phyloP scores from a whole-genome alignment of 2,888 invertebrate species.

The Stictocephala bisonia region DNA sequence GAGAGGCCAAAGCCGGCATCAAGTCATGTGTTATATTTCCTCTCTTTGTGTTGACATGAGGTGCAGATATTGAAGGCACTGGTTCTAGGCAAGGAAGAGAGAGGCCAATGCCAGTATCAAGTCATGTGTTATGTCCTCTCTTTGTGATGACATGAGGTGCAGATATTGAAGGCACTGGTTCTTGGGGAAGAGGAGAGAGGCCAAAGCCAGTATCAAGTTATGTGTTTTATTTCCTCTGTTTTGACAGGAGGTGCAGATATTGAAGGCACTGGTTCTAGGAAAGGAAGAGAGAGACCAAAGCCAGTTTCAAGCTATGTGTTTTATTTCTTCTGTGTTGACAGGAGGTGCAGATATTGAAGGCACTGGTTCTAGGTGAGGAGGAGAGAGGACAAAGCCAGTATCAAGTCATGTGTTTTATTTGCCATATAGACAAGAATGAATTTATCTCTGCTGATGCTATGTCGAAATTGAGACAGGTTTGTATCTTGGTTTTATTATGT shows the following conservation, averaged over 20 bases:
- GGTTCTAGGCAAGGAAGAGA: conserved; percentile 92
- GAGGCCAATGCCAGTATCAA: conserved; percentile 89
- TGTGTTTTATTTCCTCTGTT: conserved; percentile 93
- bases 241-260: too few species aligned
- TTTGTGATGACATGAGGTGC: conserved; percentile 96
- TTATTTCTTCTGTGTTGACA: conserved; percentile 64
- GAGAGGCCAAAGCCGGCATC: too few species aligned
- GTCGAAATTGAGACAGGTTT: conserved; percentile 93
- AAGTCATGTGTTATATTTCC: too few species aligned
- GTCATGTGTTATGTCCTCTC: conserved; percentile 92
- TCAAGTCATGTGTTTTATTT: conserved; percentile 92
- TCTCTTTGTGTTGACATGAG: conserved; percentile 73
- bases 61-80: conserved; percentile 91
- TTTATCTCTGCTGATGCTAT: conserved; percentile 97
- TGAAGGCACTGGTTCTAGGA: too few species aligned
- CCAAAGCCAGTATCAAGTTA: conserved; percentile 86
- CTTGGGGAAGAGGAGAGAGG: conserved; percentile 94
- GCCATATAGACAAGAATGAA: conserved; percentile 89
- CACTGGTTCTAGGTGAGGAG: conserved; percentile 90
- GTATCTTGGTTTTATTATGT: too few species aligned
- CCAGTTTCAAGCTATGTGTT: too few species aligned
- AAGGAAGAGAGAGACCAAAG: too few species aligned
- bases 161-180: conserved; percentile 88
- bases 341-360: conserved; percentile 94
- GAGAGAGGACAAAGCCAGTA: conserved; percentile 90